Evolutionary conservation across 2,113 vertebrate species (phyloP).

Genomic region (Climacteris rufus): DNA sequence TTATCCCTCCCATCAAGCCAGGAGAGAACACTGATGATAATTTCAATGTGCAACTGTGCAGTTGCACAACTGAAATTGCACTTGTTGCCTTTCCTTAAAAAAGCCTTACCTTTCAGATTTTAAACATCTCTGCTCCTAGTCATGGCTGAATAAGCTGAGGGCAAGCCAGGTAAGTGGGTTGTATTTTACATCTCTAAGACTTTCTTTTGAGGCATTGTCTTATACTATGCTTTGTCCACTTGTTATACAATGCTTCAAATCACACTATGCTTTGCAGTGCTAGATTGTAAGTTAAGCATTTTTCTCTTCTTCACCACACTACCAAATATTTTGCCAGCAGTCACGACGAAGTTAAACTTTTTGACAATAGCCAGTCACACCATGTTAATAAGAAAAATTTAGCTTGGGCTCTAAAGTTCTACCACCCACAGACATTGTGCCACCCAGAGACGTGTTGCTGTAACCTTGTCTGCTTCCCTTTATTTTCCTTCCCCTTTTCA

Average conservation of each 20-base stretch:
- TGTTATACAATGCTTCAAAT: not conserved
- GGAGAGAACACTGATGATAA: not conserved
- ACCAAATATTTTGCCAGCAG: constrained; percentile 9
- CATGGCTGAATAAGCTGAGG: not conserved
- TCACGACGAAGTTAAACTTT: not conserved
- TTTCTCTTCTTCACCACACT: not conserved
- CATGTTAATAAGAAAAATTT: not conserved
- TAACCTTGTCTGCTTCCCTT: not conserved
- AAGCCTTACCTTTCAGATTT: not conserved
- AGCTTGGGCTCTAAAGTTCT: not conserved
- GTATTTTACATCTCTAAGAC: not conserved
- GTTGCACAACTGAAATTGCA: not conserved
- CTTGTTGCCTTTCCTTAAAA: not conserved
- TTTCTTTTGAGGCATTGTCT: not conserved
- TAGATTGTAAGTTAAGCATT: not conserved
- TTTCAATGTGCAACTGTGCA: not conserved
- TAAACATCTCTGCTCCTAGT: not conserved
- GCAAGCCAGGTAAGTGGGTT: not conserved
- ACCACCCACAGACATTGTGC: constrained; percentile 8
- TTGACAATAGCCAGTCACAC: constrained; percentile 8
- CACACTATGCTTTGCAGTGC: not conserved
- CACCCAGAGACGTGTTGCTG: not conserved
- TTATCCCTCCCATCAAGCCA: not conserved
- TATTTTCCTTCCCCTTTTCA: not conserved
- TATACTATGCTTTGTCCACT: not conserved